phyloP scores from a whole-genome alignment of 1,140 invertebrate species.

The Drosophila tsacasi region DNA sequence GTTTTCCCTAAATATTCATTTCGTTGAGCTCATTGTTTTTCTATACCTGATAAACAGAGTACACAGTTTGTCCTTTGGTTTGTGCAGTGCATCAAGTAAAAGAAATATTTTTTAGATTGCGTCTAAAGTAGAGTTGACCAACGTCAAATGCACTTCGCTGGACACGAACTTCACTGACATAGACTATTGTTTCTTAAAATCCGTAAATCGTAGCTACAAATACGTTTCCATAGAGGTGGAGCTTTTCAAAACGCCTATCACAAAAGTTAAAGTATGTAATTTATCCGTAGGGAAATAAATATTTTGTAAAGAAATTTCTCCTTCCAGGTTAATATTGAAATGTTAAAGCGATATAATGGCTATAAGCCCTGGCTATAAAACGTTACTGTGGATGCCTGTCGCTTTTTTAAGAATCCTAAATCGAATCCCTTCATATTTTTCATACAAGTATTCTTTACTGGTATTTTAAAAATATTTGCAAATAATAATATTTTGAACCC shows the following conservation, averaged over 20 bases:
- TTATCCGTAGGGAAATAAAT: not conserved
- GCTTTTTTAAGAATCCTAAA: conserved; percentile 7
- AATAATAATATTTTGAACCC: not conserved
- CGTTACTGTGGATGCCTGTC: conserved; percentile 27
- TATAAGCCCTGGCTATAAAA: conserved; percentile 39
- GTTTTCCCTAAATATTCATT: too few relatives aligned
- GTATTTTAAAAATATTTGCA: not conserved
- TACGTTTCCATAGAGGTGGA: conserved; percentile 14
- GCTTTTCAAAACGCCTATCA: conserved; percentile 3
- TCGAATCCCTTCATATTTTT: not conserved
- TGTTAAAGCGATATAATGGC: conserved; percentile 7
- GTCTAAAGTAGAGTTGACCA: not conserved
- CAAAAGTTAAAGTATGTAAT: conserved; percentile 9
- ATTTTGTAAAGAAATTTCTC: not conserved
- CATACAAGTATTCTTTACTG: conserved; percentile 8
- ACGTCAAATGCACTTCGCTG: not conserved
- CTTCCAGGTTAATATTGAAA: conserved; percentile 3
- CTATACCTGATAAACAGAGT: too few relatives aligned
- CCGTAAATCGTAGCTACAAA: conserved; percentile 29
- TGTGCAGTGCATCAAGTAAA: too few relatives aligned
- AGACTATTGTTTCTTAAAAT: not conserved
- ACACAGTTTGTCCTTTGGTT: too few relatives aligned
- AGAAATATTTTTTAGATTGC: not conserved
- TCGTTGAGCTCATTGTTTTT: too few relatives aligned
- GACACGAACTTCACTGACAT: not conserved